Conservation (phyloP, 2,113 vertebrate species). For the Chaenogobius annularis region DNA sequence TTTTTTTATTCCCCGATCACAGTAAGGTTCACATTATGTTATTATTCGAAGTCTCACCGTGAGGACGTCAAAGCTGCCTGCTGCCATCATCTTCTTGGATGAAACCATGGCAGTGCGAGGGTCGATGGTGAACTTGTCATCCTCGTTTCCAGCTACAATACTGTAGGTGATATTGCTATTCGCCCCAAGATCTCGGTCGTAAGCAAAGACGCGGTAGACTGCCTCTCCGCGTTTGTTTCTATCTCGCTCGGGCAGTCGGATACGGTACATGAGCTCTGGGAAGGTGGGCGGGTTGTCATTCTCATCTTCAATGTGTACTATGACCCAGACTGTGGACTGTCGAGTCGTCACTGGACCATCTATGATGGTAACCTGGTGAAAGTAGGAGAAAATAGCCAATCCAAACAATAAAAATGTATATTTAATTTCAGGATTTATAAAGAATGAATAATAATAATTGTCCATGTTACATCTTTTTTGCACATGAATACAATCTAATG, state of each 20-base stretch:
- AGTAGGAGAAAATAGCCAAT: neutral
- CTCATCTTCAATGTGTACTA: slow-evolving; percentile 91
- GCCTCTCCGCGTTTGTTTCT: slow-evolving; percentile 90
- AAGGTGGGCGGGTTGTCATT: slow-evolving; percentile 96
- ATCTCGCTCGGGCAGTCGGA: slow-evolving; percentile 90
- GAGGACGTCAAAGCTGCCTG: slow-evolving; percentile 89
- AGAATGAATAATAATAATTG: too few relatives aligned
- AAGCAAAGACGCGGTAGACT: slow-evolving; percentile 91
- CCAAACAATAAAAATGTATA: neutral
- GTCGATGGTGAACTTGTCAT: slow-evolving; percentile 91
- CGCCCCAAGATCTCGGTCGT: slow-evolving; percentile 87
- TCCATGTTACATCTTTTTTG: too few relatives aligned
- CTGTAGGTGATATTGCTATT: slow-evolving; percentile 95
- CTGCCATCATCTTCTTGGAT: slow-evolving; percentile 93
- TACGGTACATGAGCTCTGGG: slow-evolving; percentile 88
- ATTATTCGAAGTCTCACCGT: slow-evolving; percentile 83
- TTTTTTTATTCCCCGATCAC: neutral
- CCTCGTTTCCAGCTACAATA: slow-evolving; percentile 88
- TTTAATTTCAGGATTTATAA: too few relatives aligned
- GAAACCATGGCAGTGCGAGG: slow-evolving; percentile 92
- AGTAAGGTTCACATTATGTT: neutral
- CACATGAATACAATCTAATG: too few relatives aligned
- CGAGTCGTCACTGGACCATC: slow-evolving; percentile 86
- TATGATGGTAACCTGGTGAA: slow-evolving; percentile 87
- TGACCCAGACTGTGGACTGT: slow-evolving; percentile 92